phyloP scores from a whole-genome alignment of 2,797 vertebrate genomes.

The Hipposideros larvatus region DNA sequence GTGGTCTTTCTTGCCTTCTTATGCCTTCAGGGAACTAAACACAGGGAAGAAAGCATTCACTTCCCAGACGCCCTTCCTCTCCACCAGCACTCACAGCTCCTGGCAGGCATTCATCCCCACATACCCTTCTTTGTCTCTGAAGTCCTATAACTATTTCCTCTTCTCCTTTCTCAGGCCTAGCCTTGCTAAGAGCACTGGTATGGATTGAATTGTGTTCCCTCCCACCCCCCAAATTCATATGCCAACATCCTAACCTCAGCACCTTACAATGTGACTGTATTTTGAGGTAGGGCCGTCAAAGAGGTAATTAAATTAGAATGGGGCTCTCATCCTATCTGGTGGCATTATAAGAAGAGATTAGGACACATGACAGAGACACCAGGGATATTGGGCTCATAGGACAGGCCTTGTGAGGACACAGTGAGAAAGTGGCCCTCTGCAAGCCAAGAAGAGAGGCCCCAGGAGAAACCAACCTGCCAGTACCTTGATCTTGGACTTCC shows the following conservation, averaged over 20 bases:
- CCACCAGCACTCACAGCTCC: background rate
- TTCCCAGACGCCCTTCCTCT: background rate
- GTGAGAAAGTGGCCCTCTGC: rapidly evolving
- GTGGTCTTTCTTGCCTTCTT: background rate
- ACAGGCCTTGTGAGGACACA: background rate
- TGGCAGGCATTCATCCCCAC: background rate
- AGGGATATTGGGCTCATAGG: background rate
- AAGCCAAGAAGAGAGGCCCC: background rate
- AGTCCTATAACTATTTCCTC: background rate
- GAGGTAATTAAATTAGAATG: background rate
- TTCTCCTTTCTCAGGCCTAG: rapidly evolving
- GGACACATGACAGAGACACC: background rate
- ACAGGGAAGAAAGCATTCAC: background rate
- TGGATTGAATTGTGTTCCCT: background rate
- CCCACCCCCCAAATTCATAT: background rate
- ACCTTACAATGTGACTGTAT: background rate
- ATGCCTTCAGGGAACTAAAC: background rate
- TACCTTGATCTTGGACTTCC: background rate
- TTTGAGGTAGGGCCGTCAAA: background rate
- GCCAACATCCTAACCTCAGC: background rate
- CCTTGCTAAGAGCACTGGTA: background rate
- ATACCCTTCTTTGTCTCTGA: background rate
- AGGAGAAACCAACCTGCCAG: background rate
- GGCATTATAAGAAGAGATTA: background rate
- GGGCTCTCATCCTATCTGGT: background rate